phyloP scores from a whole-genome alignment of 2,888 invertebrate species.

The Automeris io region DNA sequence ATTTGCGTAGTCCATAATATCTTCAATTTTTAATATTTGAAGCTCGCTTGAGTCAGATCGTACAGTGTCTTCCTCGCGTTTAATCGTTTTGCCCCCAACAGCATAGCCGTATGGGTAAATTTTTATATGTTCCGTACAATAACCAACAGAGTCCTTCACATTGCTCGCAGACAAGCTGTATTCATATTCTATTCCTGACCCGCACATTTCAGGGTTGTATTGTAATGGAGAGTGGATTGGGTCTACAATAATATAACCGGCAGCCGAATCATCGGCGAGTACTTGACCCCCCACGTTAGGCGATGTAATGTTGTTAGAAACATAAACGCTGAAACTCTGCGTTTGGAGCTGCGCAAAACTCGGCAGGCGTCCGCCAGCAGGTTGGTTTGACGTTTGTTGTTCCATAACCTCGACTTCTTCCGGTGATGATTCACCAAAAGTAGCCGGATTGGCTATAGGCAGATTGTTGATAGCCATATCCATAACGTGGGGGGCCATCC shows the following conservation, averaged over 20 bases:
- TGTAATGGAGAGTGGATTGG: conserved; percentile 55
- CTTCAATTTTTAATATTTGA: conserved; percentile 65
- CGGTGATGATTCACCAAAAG: conserved; percentile 84
- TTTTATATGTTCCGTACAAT: conserved; percentile 51
- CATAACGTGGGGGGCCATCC: conserved; percentile 91
- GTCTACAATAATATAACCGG: conserved; percentile 66
- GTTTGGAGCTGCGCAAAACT: conserved; percentile 81
- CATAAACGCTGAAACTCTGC: conserved; percentile 75
- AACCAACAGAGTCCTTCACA: conserved; percentile 52
- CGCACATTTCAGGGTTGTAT: conserved; percentile 49
- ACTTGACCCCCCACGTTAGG: conserved; percentile 89
- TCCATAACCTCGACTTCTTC: conserved; percentile 69
- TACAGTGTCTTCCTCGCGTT: conserved; percentile 47
- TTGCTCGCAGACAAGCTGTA: conserved; percentile 53
- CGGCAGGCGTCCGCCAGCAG: conserved; percentile 74
- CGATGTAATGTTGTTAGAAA: conserved; percentile 76
- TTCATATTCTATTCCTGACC: conserved; percentile 55
- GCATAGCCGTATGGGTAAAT: conserved; percentile 56
- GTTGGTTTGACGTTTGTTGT: conserved; percentile 59
- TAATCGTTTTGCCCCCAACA: conserved; percentile 61
- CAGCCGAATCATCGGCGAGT: conserved; percentile 71
- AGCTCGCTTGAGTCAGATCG: conserved; percentile 49
- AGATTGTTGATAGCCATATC: conserved; percentile 83
- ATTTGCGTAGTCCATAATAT: conserved; percentile 71
- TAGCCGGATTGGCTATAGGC: conserved; percentile 85